Conservation (phyloP, 2,797 vertebrate species). For the Yasuhikotakia modesta region DNA sequence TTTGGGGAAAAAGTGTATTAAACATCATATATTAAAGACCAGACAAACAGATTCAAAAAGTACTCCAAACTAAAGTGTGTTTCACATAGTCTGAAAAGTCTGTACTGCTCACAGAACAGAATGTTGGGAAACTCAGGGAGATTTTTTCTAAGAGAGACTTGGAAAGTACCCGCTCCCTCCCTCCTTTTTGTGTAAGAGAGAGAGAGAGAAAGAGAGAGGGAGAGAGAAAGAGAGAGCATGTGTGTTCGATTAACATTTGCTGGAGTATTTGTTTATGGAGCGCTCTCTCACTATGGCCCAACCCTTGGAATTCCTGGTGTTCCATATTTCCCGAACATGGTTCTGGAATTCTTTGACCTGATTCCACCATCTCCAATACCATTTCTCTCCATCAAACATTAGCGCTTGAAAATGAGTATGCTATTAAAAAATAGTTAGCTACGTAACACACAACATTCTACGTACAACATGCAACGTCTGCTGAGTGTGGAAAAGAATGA, state of each 20-base stretch:
- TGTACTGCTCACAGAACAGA: constrained; percentile 13
- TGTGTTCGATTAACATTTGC: constrained; percentile 66
- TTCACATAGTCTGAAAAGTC: neutral
- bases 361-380: constrained; percentile 36
- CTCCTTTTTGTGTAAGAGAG: constrained; percentile 54
- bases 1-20: neutral
- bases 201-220: too few relatives aligned
- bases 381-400: neutral
- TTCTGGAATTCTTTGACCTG: constrained; percentile 59
- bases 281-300: constrained; percentile 47
- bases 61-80: neutral
- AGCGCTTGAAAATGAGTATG: neutral
- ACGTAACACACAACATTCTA: neutral
- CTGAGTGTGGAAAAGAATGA: too few relatives aligned
- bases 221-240: constrained; percentile 58
- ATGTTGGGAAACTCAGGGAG: constrained; percentile 46
- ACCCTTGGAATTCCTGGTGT: constrained; percentile 61
- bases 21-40: neutral
- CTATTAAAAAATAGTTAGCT: neutral
- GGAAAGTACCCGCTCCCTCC: constrained; percentile 59
- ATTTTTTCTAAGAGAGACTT: constrained; percentile 53
- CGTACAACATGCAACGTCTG: too few relatives aligned
- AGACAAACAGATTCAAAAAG: neutral
- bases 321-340: constrained; percentile 59
- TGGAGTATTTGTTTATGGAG: constrained; percentile 66